phyloP scores from a whole-genome alignment of 2,113 vertebrate species.

The Suricata suricatta region DNA sequence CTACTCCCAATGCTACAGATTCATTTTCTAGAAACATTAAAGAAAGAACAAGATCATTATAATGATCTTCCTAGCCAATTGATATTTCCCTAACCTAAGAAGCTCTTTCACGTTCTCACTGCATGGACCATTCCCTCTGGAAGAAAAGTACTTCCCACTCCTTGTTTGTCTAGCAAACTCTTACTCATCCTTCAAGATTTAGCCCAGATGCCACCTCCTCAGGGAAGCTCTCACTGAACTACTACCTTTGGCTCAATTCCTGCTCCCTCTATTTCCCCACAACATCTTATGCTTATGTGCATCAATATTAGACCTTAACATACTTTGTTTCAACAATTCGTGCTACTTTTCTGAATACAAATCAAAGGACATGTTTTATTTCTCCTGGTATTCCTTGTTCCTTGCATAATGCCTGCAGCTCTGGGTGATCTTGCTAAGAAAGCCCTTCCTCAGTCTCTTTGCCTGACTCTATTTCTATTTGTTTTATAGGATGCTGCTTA shows the following conservation, averaged over 20 bases:
- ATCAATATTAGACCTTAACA: background rate
- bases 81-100: background rate
- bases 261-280: background rate
- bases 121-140: background rate
- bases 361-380: background rate
- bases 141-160: background rate
- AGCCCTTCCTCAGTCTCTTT: background rate
- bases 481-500: background rate
- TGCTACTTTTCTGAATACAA: background rate
- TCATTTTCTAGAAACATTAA: background rate
- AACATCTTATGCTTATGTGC: background rate
- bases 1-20: background rate
- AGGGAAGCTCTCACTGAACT: background rate
- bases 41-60: background rate
- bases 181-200: background rate
- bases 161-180: background rate
- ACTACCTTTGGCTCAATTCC: background rate
- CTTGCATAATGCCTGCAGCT: background rate
- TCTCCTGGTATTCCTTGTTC: background rate
- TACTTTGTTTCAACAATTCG: background rate
- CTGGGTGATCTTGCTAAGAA: background rate
- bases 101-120: background rate
- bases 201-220: background rate
- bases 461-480: background rate
- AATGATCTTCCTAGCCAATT: background rate